Percentiles rank a stretch among this genome's conserved stretches.
These are phyloP conservation scores for Paramacrobiotus metropolitanus DNA, from an alignment of 1,140 invertebrate species.

Conservation along the genomic window DNA sequence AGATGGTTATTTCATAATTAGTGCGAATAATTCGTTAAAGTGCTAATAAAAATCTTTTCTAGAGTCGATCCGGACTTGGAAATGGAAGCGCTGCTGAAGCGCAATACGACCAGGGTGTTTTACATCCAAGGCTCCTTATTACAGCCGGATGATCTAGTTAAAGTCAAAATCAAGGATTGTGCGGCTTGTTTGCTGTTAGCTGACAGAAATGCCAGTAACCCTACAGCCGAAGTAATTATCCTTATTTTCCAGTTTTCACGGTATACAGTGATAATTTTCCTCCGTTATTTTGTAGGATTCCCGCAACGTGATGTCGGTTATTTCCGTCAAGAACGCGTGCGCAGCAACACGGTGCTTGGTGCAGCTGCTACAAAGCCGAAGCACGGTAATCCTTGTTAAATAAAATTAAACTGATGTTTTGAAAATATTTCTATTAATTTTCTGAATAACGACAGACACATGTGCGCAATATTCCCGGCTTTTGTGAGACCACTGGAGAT, in stretches of 20 bases:
- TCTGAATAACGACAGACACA: no score
- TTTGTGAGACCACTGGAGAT: constrained; percentile 34
- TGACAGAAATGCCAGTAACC: constrained; percentile 27
- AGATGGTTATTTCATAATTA: no score
- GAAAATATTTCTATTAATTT: no score
- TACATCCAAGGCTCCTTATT: constrained; percentile 34
- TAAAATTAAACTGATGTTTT: no score
- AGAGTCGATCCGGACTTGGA: constrained; percentile 27
- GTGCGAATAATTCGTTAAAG: no score
- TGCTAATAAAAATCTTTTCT: no score
- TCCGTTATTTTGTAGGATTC: no score
- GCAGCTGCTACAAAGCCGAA: constrained; percentile 35
- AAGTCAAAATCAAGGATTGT: constrained; percentile 30
- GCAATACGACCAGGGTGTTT: constrained; percentile 34
- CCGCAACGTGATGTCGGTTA: constrained; percentile 27
- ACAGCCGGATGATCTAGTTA: constrained; percentile 30
- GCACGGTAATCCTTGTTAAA: constrained; percentile 21
- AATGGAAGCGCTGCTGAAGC: constrained; percentile 32
- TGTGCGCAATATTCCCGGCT: constrained; percentile 33
- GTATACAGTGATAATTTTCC: no score
- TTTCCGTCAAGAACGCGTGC: constrained; percentile 34
- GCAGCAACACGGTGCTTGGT: constrained; percentile 31
- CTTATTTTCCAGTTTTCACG: no score
- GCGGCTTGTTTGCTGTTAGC: constrained; percentile 31
- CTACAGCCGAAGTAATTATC: constrained; percentile 34